These are phyloP conservation scores for Machimus rusticus DNA, from an alignment of 2,888 invertebrate genomes.

Conservation along the genomic window DNA sequence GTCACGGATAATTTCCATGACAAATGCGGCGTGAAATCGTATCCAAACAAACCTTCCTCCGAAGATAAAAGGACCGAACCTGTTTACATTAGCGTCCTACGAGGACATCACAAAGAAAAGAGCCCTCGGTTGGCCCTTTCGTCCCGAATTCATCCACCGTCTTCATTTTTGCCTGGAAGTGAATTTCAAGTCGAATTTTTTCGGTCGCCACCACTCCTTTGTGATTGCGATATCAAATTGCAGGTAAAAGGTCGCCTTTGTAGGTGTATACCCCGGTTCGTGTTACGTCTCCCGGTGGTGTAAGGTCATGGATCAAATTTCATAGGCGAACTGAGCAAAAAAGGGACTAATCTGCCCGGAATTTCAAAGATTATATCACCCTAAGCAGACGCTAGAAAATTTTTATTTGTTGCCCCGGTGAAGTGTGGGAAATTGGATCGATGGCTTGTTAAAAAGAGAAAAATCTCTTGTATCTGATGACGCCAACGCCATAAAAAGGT, in stretches of 20 bases:
- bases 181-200: slow-evolving; percentile 11
- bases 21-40: slow-evolving; percentile 47
- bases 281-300: background rate
- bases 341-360: slow-evolving; percentile 33
- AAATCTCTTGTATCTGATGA: slow-evolving; percentile 22
- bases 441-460: slow-evolving; percentile 23
- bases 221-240: slow-evolving; percentile 34
- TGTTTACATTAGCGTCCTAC: slow-evolving; percentile 41
- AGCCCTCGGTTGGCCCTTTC: background rate
- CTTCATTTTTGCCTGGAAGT: background rate
- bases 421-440: slow-evolving; percentile 4
- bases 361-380: slow-evolving; percentile 32
- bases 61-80: slow-evolving; percentile 35
- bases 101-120: slow-evolving; percentile 24
- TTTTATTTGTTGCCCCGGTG: background rate
- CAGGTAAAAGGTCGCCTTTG: slow-evolving; percentile 33
- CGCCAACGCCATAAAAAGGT: slow-evolving; percentile 5
- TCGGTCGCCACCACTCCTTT: slow-evolving; percentile 10
- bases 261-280: background rate
- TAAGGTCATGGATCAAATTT: slow-evolving; percentile 32
- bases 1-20: slow-evolving; percentile 47
- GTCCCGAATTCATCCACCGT: background rate
- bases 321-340: slow-evolving; percentile 1
- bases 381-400: slow-evolving; percentile 15
- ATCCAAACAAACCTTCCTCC: slow-evolving; percentile 45